Conservation (phyloP, 2,797 vertebrate genomes). For the Cyprinodon diabolis region DNA sequence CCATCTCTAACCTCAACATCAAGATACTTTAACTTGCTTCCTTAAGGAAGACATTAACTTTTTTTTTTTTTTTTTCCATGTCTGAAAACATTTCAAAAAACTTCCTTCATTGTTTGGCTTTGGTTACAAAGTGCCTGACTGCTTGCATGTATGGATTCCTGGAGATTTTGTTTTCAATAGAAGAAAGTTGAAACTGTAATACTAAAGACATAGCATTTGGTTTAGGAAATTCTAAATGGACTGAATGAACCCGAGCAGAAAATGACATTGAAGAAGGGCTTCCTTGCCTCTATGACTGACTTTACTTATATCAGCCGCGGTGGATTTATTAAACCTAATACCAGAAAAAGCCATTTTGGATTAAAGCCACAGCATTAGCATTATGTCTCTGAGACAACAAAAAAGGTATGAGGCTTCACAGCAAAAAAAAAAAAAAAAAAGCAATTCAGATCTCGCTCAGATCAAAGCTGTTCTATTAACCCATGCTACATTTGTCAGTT, state of each 20-base stretch:
- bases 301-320: slow-evolving; percentile 32
- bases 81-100: too few relatives aligned
- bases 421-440: background rate
- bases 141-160: background rate
- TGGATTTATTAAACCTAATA: slow-evolving; percentile 61
- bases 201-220: background rate
- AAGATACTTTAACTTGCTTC: background rate
- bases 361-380: slow-evolving; percentile 48
- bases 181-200: background rate
- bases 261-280: slow-evolving; percentile 23
- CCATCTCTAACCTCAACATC: background rate
- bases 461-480: background rate
- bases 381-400: slow-evolving; percentile 31
- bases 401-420: slow-evolving; percentile 5
- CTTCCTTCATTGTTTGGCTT: too few relatives aligned
- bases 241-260: slow-evolving; percentile 24
- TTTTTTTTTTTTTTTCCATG: background rate
- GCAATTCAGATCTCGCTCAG: background rate
- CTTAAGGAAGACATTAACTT: background rate
- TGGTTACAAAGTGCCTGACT: background rate
- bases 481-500: slow-evolving; percentile 7
- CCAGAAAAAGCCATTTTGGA: slow-evolving; percentile 61
- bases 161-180: background rate
- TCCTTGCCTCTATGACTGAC: slow-evolving; percentile 28
- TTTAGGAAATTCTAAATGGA: slow-evolving; percentile 26